Percentiles rank a stretch among this genome's conserved stretches.
Conservation (phyloP, 2,888 invertebrate genomes). For the Monopis laevigella region DNA sequence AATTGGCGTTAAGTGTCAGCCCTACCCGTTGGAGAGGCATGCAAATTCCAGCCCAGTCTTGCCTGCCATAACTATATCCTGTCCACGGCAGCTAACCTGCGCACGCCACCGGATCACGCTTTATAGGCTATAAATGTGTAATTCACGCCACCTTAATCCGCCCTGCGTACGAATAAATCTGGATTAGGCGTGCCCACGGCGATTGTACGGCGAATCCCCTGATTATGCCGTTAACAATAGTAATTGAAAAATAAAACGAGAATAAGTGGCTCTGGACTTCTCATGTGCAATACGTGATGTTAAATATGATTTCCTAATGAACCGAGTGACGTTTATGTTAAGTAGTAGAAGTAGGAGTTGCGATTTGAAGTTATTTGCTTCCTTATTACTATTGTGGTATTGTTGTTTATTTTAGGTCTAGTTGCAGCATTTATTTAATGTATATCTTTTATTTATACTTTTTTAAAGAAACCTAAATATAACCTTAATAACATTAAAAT, state of each 20-base stretch:
- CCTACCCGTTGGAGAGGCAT: not conserved
- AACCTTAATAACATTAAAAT: too few species aligned
- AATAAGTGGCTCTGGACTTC: constrained; percentile 21
- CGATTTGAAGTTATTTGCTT: too few species aligned
- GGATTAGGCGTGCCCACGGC: constrained; percentile 56
- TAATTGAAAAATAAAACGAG: constrained; percentile 61
- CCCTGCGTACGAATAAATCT: constrained; percentile 57
- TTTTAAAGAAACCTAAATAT: too few species aligned
- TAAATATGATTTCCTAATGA: constrained; percentile 13
- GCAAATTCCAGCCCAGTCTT: constrained; percentile 9
- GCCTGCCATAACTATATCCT: constrained; percentile 54
- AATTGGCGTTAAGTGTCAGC: too few species aligned
- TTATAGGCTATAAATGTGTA: constrained; percentile 65
- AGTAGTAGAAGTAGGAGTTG: too few species aligned
- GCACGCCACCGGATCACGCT: constrained; percentile 63
- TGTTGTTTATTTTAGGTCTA: too few species aligned
- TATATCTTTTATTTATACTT: too few species aligned
- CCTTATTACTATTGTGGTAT: too few species aligned
- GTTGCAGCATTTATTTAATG: too few species aligned
- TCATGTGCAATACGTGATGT: not conserved
- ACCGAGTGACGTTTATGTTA: constrained; percentile 10
- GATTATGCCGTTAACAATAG: constrained; percentile 65
- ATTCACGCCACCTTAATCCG: constrained; percentile 67
- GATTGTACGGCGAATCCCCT: constrained; percentile 52
- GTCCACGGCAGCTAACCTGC: constrained; percentile 46